phyloP scores from a whole-genome alignment of 2,888 invertebrate species.

The Athrips mouffetella region DNA sequence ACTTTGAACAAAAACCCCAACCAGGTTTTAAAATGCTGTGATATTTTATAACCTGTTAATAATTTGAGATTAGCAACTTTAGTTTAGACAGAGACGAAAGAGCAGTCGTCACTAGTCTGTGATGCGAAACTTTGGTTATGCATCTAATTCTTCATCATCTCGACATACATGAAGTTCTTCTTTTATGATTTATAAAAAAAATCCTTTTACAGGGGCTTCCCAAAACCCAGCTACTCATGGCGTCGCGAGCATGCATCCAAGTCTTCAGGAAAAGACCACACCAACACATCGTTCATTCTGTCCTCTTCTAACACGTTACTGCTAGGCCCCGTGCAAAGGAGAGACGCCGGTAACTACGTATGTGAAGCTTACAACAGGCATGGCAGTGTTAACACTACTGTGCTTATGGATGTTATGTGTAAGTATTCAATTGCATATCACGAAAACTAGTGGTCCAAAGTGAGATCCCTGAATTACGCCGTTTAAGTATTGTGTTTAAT shows the following conservation, averaged over 20 bases:
- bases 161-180: no score
- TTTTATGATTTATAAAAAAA: not conserved
- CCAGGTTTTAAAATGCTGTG: no score
- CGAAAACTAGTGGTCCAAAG: not conserved
- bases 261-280: slow-evolving; percentile 39
- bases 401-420: slow-evolving; percentile 91
- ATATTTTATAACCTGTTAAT: no score
- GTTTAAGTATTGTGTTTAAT: no score
- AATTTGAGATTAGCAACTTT: no score
- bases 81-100: no score
- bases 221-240: slow-evolving; percentile 86
- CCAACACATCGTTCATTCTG: slow-evolving; percentile 53
- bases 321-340: slow-evolving; percentile 81
- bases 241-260: slow-evolving; percentile 74
- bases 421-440: slow-evolving; percentile 59
- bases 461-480: not conserved
- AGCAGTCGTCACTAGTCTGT: no score
- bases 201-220: slow-evolving; percentile 75
- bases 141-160: no score
- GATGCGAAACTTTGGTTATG: no score
- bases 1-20: no score
- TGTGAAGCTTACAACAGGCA: slow-evolving; percentile 90
- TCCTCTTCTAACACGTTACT: slow-evolving; percentile 67
- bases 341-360: slow-evolving; percentile 86
- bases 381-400: slow-evolving; percentile 83